A percentile compares a stretch with the other conserved stretches of the same genome.
These are phyloP conservation scores for Falco concolor DNA, from an alignment of 2,797 vertebrate species.

Conservation along the genomic window DNA sequence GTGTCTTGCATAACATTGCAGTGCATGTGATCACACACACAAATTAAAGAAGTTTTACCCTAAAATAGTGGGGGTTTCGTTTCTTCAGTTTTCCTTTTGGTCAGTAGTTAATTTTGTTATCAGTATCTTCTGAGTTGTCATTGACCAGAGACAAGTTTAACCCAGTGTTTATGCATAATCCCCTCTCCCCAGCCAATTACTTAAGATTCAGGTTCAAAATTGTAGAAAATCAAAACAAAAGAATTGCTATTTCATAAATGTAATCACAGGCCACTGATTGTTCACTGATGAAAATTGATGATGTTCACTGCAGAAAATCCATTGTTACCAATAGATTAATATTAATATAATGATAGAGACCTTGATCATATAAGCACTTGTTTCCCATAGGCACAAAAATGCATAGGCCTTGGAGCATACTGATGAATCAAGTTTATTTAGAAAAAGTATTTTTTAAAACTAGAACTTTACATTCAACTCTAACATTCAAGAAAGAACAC, in stretches of 20 bases:
- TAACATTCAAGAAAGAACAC: not conserved
- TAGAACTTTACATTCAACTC: not conserved
- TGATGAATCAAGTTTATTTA: not conserved
- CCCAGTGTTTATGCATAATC: not conserved
- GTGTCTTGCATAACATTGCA: not conserved
- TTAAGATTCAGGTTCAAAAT: slow-evolving; percentile 4
- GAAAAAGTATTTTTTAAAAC: not conserved
- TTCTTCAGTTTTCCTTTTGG: not conserved
- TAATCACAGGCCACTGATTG: slow-evolving; percentile 35
- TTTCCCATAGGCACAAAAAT: not conserved
- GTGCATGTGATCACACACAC: not conserved
- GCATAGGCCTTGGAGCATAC: not conserved
- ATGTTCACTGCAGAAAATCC: slow-evolving; percentile 15
- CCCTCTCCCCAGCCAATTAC: not conserved
- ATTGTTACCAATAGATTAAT: slow-evolving; percentile 7
- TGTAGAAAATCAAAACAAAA: slow-evolving; percentile 30
- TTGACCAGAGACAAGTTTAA: not conserved
- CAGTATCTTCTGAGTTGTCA: not conserved
- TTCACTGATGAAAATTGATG: slow-evolving; percentile 46
- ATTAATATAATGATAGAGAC: not conserved
- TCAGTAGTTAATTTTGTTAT: not conserved
- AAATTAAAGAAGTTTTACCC: not conserved
- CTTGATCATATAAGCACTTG: not conserved
- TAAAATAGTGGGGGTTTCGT: not conserved
- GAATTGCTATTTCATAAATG: slow-evolving; percentile 28